Conservation (phyloP, 2,888 invertebrate genomes). For the Hipparchia sbordonii region DNA sequence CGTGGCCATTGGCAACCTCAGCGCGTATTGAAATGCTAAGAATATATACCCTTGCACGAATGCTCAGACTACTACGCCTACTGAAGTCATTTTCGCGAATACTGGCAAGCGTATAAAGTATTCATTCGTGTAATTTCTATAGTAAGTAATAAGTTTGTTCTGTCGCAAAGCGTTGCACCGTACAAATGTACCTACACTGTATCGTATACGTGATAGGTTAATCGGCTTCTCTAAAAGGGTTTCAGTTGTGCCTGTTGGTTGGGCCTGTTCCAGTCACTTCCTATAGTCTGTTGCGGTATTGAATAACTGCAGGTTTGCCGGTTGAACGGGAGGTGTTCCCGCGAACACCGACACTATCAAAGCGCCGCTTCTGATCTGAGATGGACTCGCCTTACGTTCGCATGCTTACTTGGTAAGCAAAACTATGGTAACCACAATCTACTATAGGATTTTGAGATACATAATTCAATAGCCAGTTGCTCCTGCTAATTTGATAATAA, state of each 20-base stretch:
- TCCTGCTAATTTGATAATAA: too few species aligned
- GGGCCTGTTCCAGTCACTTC: background rate
- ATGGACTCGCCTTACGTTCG: conserved; percentile 26
- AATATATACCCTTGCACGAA: too few species aligned
- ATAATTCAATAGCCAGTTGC: too few species aligned
- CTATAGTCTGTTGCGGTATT: background rate
- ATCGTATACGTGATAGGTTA: background rate
- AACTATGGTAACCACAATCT: conserved; percentile 8
- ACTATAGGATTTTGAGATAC: background rate
- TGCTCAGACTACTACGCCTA: too few species aligned
- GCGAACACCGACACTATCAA: conserved; percentile 60
- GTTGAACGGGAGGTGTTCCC: conserved; percentile 45
- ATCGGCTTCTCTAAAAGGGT: background rate
- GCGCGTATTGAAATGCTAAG: too few species aligned
- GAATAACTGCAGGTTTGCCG: conserved; percentile 11
- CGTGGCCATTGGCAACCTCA: too few species aligned
- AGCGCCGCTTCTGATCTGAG: conserved; percentile 50
- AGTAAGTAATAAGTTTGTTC: too few species aligned
- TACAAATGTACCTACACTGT: too few species aligned
- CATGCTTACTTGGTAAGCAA: conserved; percentile 39
- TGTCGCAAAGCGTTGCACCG: too few species aligned
- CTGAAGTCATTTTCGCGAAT: too few species aligned
- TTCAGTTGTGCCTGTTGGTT: background rate
- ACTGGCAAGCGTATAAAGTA: too few species aligned
- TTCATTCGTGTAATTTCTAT: too few species aligned